phyloP scores from a whole-genome alignment of 2,113 vertebrate genomes.

The Heloderma charlesbogerti region DNA sequence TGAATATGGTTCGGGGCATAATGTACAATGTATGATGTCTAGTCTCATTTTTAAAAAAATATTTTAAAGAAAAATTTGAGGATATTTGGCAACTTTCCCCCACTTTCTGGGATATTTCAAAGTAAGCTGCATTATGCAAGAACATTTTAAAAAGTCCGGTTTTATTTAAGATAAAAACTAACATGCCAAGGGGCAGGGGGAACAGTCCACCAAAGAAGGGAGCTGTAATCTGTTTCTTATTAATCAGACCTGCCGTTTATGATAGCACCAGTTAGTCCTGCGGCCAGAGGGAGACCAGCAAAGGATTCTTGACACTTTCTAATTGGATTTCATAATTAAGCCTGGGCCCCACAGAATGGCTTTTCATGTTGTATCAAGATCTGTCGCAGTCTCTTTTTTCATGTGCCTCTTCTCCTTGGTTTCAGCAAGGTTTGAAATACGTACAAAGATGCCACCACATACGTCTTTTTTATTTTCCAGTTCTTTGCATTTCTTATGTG shows the following conservation, averaged over 20 bases:
- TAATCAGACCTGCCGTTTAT: conserved; percentile 13
- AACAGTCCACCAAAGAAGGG: neutral
- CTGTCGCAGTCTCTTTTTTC: conserved; percentile 19
- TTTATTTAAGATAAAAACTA: neutral
- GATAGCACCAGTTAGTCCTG: conserved; percentile 12
- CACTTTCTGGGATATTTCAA: neutral
- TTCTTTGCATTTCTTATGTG: too few relatives aligned
- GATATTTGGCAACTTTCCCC: neutral
- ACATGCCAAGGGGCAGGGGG: neutral
- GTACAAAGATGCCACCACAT: neutral
- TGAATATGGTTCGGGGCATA: neutral
- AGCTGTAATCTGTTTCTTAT: neutral
- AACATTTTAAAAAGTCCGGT: neutral
- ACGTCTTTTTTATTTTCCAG: too few relatives aligned
- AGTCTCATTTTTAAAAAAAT: neutral
- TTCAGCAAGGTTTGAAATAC: neutral
- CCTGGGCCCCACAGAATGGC: neutral
- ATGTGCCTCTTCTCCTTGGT: neutral
- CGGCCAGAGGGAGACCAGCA: conserved; percentile 30
- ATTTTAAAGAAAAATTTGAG: neutral
- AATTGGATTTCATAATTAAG: conserved; percentile 47
- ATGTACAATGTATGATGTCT: neutral
- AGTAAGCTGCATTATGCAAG: neutral
- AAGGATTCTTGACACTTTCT: conserved; percentile 22
- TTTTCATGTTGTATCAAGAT: conserved; percentile 27